Base-by-base conservation (phyloP, 2,888 invertebrate species). In the Hylaea fasciaria region DNA sequence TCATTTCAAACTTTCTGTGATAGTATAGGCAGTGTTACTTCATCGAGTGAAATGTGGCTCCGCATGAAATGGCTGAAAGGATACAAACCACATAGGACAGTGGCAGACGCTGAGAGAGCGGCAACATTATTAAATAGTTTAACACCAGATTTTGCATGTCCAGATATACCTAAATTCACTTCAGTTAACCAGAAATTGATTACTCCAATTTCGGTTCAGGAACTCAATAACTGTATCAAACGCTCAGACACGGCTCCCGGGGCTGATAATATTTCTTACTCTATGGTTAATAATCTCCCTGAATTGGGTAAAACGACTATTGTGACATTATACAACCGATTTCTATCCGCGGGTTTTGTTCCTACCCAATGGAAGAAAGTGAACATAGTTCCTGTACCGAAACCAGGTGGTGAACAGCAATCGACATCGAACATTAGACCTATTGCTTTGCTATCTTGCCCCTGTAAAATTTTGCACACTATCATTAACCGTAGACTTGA, bases 201-300 rank as follows among this genome's bases (percentile, higher is more conserved):
- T 7, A 10, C 28, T 9, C 28, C 28, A 2, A 14, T 49, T 28
- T 49, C 49, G 22, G 28, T 49, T 10, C 40, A 49, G 40, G 49
- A 49, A 40, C 40, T 49, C 28, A 2, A 22, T 40, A 49, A 49
- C n/a, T 49, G 40, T 28, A 49, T 49, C 10, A 49, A 49, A 40
- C 22, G 10, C 10, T 28, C 39, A 9, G 40, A 40, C 11, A 49
- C 49, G 0, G 28, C 49, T 5, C 49, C 49, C 1, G 49, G 49
- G 0, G 13, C 0, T 28, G 49, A 49, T 28, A 13, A 28, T 4
- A 40, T 49, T 13, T 49, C 49, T 11, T 49, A 40, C 5, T 49
- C 49, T 9, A 49, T 49, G 49, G 40, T 49, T 12, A 22, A 10
- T 4, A n/a, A 49, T 10, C 49, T 49, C 4, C 49, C 49, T 0